Percentiles rank a stretch among this genome's conserved stretches.
Evolutionary conservation across 2,113 vertebrate genomes (phyloP).

Genomic region (Vulpes ferrilata): DNA sequence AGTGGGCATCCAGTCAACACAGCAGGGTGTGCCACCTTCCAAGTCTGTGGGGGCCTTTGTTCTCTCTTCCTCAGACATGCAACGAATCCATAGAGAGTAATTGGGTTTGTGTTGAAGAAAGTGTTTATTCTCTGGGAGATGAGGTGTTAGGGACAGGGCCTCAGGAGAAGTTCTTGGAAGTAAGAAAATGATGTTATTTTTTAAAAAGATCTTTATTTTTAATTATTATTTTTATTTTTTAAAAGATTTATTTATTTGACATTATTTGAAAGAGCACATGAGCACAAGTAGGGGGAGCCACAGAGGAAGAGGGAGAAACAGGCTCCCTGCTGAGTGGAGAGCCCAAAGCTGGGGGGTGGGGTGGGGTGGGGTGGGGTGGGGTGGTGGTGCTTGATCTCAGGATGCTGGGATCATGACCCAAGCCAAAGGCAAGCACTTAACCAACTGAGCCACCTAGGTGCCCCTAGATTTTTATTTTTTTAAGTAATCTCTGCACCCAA

Average conservation of each 20-base stretch:
- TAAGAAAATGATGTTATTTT: slow-evolving; percentile 14
- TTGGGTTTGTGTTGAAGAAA: neutral
- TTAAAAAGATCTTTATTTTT: neutral
- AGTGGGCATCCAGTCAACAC: fast-evolving
- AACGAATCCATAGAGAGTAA: neutral
- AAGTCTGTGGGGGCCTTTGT: neutral
- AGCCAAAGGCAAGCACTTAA: too few species aligned
- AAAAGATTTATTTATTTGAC: neutral
- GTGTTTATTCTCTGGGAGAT: neutral
- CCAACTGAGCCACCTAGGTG: neutral
- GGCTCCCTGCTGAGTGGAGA: neutral
- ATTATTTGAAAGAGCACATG: neutral
- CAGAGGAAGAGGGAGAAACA: neutral
- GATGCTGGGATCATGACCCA: too few species aligned
- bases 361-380: too few species aligned
- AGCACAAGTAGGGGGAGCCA: neutral
- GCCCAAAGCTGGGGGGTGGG: too few species aligned
- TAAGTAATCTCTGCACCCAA: neutral
- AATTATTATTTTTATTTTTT: neutral
- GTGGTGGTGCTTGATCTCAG: neutral
- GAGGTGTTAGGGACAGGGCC: neutral
- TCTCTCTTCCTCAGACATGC: neutral
- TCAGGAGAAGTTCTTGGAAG: neutral
- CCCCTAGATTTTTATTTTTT: neutral
- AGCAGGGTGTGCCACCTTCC: too few species aligned